Conservation (phyloP, 2,113 vertebrate species). For the Lepus europaeus region DNA sequence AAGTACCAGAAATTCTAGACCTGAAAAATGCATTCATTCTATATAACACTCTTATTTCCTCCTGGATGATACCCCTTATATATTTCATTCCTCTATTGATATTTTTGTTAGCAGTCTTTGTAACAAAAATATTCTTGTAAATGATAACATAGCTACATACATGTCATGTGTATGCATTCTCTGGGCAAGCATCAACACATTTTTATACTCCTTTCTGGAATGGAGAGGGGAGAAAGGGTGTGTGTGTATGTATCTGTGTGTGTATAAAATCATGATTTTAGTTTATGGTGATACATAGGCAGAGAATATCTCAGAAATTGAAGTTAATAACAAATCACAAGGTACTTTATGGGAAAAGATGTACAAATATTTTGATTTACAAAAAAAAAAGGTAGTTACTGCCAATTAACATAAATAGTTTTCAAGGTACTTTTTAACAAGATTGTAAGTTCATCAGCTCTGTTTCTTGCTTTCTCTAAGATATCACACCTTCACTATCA, state of each 20-base stretch:
- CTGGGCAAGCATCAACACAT: not conserved
- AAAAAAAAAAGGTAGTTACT: not conserved
- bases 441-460: conserved; percentile 20
- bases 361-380: not conserved
- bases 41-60: not conserved
- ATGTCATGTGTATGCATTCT: not conserved
- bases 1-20: not conserved
- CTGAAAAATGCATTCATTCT: not conserved
- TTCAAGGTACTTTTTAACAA: not conserved
- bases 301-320: not conserved
- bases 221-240: not conserved
- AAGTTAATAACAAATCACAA: not conserved
- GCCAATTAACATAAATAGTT: not conserved
- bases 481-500: not conserved
- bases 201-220: not conserved
- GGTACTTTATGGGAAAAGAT: not conserved
- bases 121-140: not conserved
- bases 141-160: not conserved
- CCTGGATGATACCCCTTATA: not conserved
- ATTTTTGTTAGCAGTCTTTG: not conserved
- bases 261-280: not conserved
- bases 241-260: not conserved
- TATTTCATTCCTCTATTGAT: not conserved
- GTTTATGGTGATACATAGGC: not conserved
- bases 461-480: not conserved